Evolutionary conservation across 2,113 vertebrate species (phyloP).

Genomic region (Miniopterus natalensis): DNA sequence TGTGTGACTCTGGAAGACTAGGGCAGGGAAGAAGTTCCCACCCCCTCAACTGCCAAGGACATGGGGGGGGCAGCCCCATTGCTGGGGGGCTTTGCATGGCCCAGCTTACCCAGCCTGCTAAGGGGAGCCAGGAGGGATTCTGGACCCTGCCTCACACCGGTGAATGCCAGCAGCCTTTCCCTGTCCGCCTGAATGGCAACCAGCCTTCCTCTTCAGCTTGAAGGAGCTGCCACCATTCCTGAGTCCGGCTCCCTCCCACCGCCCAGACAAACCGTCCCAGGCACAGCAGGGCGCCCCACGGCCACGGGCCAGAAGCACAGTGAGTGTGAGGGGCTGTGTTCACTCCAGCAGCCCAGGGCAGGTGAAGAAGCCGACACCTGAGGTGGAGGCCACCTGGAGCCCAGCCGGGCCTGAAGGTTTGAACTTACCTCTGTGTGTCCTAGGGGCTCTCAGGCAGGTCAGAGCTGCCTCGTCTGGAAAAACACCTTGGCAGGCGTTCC

Average conservation of each 20-base stretch:
- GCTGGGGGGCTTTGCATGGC: background rate
- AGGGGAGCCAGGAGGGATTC: no score
- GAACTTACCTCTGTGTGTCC: background rate
- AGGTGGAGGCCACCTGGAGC: background rate
- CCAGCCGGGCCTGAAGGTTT: no score
- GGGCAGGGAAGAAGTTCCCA: background rate
- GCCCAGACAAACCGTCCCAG: background rate
- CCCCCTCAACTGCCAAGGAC: background rate
- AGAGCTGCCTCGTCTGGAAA: background rate
- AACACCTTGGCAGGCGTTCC: background rate
- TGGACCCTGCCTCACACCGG: background rate
- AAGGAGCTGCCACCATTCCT: background rate
- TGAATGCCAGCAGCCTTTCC: background rate
- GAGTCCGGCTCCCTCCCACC: background rate
- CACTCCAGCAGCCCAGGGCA: background rate
- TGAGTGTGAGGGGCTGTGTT: fast-evolving
- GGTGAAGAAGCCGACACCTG: background rate
- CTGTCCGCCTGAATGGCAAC: background rate
- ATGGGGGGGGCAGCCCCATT: background rate
- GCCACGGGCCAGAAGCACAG: fast-evolving
- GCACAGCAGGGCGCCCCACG: background rate
- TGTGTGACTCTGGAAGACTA: background rate
- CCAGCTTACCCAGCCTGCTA: background rate
- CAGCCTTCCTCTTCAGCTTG: background rate
- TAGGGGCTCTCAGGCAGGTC: background rate